phyloP scores from a whole-genome alignment of 64 coral and sea anemone genomes.

The Acropora tenuis region DNA sequence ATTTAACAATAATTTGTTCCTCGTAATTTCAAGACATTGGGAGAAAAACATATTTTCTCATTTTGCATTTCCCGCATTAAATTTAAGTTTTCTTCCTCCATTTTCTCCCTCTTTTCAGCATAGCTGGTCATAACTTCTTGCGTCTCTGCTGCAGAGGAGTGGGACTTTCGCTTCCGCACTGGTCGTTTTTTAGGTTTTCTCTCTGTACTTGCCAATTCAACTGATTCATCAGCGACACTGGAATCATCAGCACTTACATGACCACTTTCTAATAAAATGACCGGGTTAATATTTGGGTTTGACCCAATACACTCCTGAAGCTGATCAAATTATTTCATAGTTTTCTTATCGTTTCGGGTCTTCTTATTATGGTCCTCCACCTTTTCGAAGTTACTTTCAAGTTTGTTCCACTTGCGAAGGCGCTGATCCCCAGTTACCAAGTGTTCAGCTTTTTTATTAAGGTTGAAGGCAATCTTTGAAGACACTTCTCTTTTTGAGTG shows the following conservation, averaged over 20 bases:
- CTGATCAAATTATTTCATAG: constrained; percentile 33
- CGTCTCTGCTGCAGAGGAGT: constrained; percentile 30
- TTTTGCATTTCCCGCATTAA: constrained; percentile 1
- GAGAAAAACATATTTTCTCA: constrained; percentile 8
- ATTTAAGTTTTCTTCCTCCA: constrained; percentile 9
- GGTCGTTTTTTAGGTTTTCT: constrained; percentile 9
- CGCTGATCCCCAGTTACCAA: constrained; percentile 29
- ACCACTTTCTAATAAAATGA: constrained; percentile 13
- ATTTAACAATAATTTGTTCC: constrained; percentile 15
- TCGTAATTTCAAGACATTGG: neutral
- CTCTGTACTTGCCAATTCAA: constrained; percentile 18
- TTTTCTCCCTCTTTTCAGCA: constrained; percentile 11
- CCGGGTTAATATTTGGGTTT: constrained; percentile 27
- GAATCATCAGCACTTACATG: constrained; percentile 1
- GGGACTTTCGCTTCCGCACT: constrained; percentile 19
- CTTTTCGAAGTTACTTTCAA: constrained; percentile 34
- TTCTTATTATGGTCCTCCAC: constrained; percentile 51
- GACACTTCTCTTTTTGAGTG: constrained; percentile 26
- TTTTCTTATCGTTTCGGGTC: constrained; percentile 48
- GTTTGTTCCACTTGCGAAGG: constrained; percentile 45
- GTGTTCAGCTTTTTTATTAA: constrained; percentile 13
- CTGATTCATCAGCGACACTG: constrained; percentile 4
- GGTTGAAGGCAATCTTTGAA: constrained; percentile 3
- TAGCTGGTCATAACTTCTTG: neutral
- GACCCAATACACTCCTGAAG: constrained; percentile 15